These are phyloP conservation scores for Podargus strigoides DNA, from an alignment of 2,797 vertebrate genomes.

Conservation along the genomic window DNA sequence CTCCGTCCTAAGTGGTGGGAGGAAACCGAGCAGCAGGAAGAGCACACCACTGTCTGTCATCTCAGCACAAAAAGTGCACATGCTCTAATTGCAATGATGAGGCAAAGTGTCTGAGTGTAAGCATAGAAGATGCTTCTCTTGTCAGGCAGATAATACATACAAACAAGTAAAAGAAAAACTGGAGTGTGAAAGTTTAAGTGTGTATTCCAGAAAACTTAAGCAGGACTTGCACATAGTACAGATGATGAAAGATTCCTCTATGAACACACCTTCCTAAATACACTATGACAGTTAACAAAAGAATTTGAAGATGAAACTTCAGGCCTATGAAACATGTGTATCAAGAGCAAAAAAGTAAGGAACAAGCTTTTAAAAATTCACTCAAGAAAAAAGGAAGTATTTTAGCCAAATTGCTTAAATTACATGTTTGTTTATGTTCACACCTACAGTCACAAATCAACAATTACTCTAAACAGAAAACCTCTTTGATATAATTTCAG, in stretches of 20 bases:
- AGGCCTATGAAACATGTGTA: neutral
- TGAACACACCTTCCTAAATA: neutral
- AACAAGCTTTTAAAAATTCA: neutral
- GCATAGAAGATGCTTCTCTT: neutral
- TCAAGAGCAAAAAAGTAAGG: neutral
- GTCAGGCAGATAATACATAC: neutral
- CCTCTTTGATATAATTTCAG: slow-evolving; percentile 9
- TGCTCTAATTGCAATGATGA: neutral
- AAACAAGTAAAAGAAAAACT: neutral
- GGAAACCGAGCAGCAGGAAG: neutral
- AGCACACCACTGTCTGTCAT: neutral
- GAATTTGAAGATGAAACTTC: neutral
- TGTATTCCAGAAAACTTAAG: neutral
- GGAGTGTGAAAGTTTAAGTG: neutral
- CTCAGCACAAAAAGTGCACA: neutral
- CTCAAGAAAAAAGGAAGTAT: neutral
- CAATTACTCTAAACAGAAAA: slow-evolving; percentile 49
- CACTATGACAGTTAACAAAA: neutral
- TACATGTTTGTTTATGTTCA: slow-evolving; percentile 54
- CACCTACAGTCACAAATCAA: slow-evolving; percentile 49
- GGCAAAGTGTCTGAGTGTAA: neutral
- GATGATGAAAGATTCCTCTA: neutral
- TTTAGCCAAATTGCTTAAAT: neutral
- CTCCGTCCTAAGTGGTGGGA: neutral
- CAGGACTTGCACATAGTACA: neutral